Evolutionary conservation across 2,888 invertebrate genomes (phyloP), one percentile per base, ranked within the genome.

Genomic region (Scaptomyza flava): DNA sequence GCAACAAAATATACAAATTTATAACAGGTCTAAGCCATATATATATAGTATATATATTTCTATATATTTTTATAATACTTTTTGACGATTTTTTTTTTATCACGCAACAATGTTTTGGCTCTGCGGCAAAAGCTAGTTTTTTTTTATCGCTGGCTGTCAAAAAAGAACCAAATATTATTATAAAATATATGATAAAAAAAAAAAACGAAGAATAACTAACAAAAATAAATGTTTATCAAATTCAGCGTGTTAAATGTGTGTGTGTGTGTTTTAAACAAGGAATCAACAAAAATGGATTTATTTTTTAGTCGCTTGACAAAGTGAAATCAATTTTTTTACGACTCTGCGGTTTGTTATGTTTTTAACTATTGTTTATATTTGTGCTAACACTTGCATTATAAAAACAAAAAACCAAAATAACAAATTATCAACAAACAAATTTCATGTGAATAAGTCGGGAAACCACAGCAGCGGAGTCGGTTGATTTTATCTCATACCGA

Each of bases 301-400:
- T 17, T 41, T 17, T 4, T 17, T 38, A 7, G 70, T 62, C 52
- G 54, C 61, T 14, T 42, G 60, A 53, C 59, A 64, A 72, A 58
- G 53, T 54, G 60, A 75, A 73, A 58, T 73, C 56, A 73, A 73
- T 57, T 80, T 64, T 77, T 78, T 75, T 70, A 68, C 66, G 57
- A 67, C 52, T 63, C 12, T 79, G 81, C 63, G 82, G 85, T 79
- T 72, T 71, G 80, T 50, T 62, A 63, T n/a, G n/a, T n/a, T 65
- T 79, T 64, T 79, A 65, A 36, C 59, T 68, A 47, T 23, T 65
- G 57, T 75, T 75, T 48, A 66, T 74, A 75, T 74, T 81, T 85
- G 69, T 81, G 53, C 79, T 79, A 77, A 81, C 81, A 84, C 85
- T 56, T 67, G 12, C 9, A 43, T 51, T 56, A 33, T 31, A 45